Evolutionary conservation across 2,113 vertebrate species (phyloP).

Genomic region (Podarcis cretensis): DNA sequence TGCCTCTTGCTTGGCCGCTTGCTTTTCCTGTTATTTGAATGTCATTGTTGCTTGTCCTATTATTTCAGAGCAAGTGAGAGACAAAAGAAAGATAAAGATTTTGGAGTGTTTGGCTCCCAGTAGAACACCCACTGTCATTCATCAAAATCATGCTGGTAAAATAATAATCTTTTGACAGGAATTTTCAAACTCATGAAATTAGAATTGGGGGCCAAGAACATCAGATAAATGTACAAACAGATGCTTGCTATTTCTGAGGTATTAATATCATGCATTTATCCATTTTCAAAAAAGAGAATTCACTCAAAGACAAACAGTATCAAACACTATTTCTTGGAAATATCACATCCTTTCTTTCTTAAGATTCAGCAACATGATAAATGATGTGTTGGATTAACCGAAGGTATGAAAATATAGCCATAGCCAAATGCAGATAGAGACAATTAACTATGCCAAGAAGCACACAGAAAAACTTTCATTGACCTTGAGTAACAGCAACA

Average conservation of each 20-base stretch:
- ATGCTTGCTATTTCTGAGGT: slow-evolving; percentile 16
- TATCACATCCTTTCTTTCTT: background rate
- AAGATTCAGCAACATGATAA: slow-evolving; percentile 46
- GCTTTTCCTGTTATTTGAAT: background rate
- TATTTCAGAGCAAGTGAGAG: background rate
- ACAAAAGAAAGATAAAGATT: background rate
- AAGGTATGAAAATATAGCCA: slow-evolving; percentile 51
- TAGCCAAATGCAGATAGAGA: slow-evolving; percentile 60
- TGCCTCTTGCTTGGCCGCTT: background rate
- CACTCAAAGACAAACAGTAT: slow-evolving; percentile 47
- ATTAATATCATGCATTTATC: slow-evolving; percentile 47
- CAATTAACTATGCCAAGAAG: slow-evolving; percentile 58
- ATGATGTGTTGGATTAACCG: slow-evolving; percentile 65
- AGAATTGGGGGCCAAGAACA: background rate
- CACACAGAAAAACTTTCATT: slow-evolving; percentile 49
- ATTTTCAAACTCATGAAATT: background rate
- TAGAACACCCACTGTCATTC: background rate
- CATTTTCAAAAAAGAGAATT: slow-evolving; percentile 46
- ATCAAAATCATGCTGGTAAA: background rate
- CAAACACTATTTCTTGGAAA: background rate
- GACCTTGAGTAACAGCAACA: slow-evolving; percentile 43
- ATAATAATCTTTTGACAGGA: slow-evolving; percentile 5
- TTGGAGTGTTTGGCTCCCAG: background rate
- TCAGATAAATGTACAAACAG: slow-evolving; percentile 14
- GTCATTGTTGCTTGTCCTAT: background rate